Evolutionary conservation across 92 coral and sea anemone genomes (phyloP), one percentile per base, ranked within the genome.

Genomic region (Porites divaricata): DNA sequence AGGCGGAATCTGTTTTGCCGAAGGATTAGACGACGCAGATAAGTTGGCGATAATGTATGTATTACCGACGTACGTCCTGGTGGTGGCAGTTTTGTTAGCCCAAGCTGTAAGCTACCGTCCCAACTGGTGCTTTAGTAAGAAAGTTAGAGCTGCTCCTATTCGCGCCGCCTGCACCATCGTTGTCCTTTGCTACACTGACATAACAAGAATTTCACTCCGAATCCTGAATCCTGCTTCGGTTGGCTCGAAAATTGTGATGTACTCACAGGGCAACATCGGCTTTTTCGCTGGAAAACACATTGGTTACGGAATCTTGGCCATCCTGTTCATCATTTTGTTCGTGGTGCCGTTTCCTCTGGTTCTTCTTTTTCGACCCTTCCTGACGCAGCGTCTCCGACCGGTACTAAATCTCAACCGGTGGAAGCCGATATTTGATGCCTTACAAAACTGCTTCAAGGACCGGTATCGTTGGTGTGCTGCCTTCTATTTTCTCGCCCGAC

Each of bases 381-480:
- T 94, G 73, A 89, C 92, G 17, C 84, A 68, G 76, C 73, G 83
- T 23, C 91, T 89, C 64, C 89, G 86, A 65, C 85, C 88, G 1
- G 52, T 90, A 63, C 62, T 72, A 59, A 88, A 92, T 56, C 88
- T 87, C 9, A 94, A 86, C 88, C 83, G 91, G 25, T 88, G 88
- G 81, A 96, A 86, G 75, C 98, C 98, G 8, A 78, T 96, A 35
- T 94, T 92, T 69, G 93, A 94, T 86, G 91, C 95, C 50, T 90
- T 96, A 14, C 98, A 96, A 77, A 90, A 88, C 63, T 95, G 97
- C 79, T 96, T 96, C 79, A 93, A 94, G 74, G 98, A 96, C 65
- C 75, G 88, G 64, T 96, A 86, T 78, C 95, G 96, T 20, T 94
- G 98, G 98, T 96, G 92, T 79, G 92, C 95, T 17, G 98, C 98